A percentile compares a stretch with the other conserved stretches of the same genome.
phyloP scores from a whole-genome alignment of 2,888 invertebrate species.

The Epistrophella euchroma region DNA sequence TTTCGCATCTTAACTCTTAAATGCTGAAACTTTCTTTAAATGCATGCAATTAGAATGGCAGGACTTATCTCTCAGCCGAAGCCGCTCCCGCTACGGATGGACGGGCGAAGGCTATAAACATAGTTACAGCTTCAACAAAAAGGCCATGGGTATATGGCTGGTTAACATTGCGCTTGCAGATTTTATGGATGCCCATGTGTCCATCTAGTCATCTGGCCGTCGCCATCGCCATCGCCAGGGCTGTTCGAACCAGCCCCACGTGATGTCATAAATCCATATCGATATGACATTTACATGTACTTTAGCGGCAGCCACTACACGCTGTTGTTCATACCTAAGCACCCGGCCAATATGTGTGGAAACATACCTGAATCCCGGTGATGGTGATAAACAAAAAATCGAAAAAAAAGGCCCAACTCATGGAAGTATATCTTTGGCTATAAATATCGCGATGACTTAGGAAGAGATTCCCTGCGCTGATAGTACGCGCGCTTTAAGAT shows the following conservation, averaged over 20 bases:
- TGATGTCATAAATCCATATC: slow-evolving; percentile 78
- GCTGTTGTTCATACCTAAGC: slow-evolving; percentile 76
- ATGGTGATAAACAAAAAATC: slow-evolving; percentile 53
- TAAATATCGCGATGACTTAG: slow-evolving; percentile 76
- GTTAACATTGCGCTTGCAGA: slow-evolving; percentile 58
- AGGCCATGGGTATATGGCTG: slow-evolving; percentile 30
- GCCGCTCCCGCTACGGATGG: slow-evolving; percentile 6
- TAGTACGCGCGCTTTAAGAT: slow-evolving; percentile 74
- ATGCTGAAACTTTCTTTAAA: slow-evolving; percentile 72
- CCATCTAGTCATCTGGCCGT: slow-evolving; percentile 63
- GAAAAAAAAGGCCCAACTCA: slow-evolving; percentile 58
- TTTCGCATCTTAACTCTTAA: slow-evolving; percentile 66
- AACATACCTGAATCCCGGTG: slow-evolving; percentile 64
- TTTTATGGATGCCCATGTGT: slow-evolving; percentile 75
- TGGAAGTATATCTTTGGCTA: slow-evolving; percentile 74
- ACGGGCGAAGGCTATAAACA: slow-evolving; percentile 14
- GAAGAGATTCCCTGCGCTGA: slow-evolving; percentile 73
- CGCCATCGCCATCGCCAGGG: slow-evolving; percentile 36
- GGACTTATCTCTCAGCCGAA: slow-evolving; percentile 61
- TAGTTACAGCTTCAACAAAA: slow-evolving; percentile 35
- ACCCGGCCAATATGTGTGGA: slow-evolving; percentile 70
- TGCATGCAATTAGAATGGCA: slow-evolving; percentile 75
- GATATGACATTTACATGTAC: slow-evolving; percentile 78
- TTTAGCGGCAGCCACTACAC: slow-evolving; percentile 78
- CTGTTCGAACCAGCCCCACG: slow-evolving; percentile 63